Percentiles rank a stretch among this genome's conserved stretches.
These are phyloP conservation scores for Leptinotarsa texana DNA, from an alignment of 1,140 invertebrate genomes.

Conservation along the genomic window DNA sequence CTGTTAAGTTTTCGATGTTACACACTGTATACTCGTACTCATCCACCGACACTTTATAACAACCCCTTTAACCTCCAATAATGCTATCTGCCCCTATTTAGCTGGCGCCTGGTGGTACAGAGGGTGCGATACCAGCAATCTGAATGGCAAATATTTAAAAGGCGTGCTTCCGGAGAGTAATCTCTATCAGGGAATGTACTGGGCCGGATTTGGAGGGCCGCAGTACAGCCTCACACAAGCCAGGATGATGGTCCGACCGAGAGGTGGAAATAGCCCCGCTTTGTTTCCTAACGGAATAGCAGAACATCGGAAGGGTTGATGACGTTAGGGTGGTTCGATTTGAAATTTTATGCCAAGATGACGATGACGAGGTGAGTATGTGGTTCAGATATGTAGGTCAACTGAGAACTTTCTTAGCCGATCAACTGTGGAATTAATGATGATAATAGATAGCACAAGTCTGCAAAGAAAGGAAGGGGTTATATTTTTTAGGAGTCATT, in stretches of 20 bases:
- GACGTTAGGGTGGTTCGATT: not conserved
- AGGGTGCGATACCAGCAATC: slow-evolving; percentile 62
- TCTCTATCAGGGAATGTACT: slow-evolving; percentile 64
- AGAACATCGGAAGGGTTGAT: not conserved
- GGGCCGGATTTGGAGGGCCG: slow-evolving; percentile 64
- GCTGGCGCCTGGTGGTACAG: slow-evolving; percentile 73
- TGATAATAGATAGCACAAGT: too few species aligned
- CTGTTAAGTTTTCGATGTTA: too few species aligned
- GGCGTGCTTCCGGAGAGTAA: slow-evolving; percentile 59
- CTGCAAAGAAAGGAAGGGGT: too few species aligned
- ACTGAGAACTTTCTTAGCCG: too few species aligned
- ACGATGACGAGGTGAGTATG: too few species aligned
- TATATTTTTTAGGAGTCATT: too few species aligned
- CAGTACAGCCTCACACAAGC: slow-evolving; percentile 60
- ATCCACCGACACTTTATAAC: too few species aligned
- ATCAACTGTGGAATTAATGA: too few species aligned
- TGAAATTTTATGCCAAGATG: too few species aligned
- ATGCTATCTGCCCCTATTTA: slow-evolving; percentile 40
- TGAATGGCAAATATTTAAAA: slow-evolving; percentile 65
- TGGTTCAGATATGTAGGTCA: too few species aligned
- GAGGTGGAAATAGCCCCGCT: not conserved
- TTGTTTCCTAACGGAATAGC: not conserved
- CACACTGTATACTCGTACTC: too few species aligned
- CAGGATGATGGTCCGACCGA: slow-evolving; percentile 63
- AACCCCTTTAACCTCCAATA: not conserved